phyloP scores from a whole-genome alignment of 1,140 invertebrate genomes.

The Neodiprion virginianus region DNA sequence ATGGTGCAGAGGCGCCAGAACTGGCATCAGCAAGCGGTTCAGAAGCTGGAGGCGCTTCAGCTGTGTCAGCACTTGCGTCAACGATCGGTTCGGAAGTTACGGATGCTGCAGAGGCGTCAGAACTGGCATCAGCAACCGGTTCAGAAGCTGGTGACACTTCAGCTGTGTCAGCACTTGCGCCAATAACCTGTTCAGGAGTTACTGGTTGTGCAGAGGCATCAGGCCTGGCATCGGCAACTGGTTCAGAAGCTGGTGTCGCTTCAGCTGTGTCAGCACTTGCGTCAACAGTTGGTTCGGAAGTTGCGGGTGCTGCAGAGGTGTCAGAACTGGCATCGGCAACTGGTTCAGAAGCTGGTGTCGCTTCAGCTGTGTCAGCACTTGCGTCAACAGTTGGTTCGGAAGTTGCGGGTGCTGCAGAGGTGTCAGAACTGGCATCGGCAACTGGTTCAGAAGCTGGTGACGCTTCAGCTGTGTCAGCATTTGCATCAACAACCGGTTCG shows the following conservation, averaged over 20 bases:
- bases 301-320: not conserved
- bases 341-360: not conserved
- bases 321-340: not conserved
- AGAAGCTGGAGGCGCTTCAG: not conserved
- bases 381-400: not conserved
- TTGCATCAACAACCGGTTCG: too few species aligned
- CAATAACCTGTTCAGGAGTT: not conserved
- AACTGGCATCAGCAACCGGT: not conserved
- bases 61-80: not conserved
- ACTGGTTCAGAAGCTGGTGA: too few species aligned
- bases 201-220: not conserved
- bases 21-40: not conserved
- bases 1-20: not conserved
- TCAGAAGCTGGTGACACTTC: not conserved
- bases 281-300: not conserved
- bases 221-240: not conserved
- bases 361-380: not conserved
- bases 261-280: not conserved
- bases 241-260: not conserved
- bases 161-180: not conserved
- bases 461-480: too few species aligned
- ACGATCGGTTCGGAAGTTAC: not conserved
- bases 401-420: not conserved
- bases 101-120: not conserved
- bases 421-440: not conserved